Evolutionary conservation across 1,140 invertebrate species (phyloP), one percentile per base, ranked within the genome.

Genomic region (Thrips palmi): DNA sequence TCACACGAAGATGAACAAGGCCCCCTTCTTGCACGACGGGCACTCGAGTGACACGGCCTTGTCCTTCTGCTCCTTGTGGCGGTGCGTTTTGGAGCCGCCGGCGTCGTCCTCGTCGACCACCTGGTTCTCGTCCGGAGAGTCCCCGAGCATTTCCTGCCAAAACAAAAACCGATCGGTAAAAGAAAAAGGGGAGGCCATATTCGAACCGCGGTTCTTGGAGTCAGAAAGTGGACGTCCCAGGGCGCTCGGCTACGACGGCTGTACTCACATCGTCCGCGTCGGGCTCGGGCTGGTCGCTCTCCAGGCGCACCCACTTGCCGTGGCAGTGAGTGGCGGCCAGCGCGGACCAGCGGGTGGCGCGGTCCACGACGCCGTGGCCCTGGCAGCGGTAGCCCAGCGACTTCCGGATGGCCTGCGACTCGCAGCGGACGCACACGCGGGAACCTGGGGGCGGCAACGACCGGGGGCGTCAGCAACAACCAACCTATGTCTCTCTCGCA

Each of bases 271-370:
- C 57, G 22, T 56, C 53, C 31, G 59, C 62, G 51, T 58, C 62
- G 51, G 60, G 66, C 47, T 68, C 68, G 7, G 54, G 60, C 36
- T 60, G 66, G 12, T 67, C 58, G 39, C 51, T 54, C 35, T 64
- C 64, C 8, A 72, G 60, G 14, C 77, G 67, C n/a, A 78, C 53
- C 81, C 81, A 86, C 53, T 84, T 80, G 23, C 82, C 82, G 46
- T 80, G 77, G 55, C 82, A 86, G 44, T 78, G 76, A 7, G 77
- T 71, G 22, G 71, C 71, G 12, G 77, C 69, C 12, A 85, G 61
- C 24, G 77, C 74, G 35, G 72, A 74, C 70, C 78, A 86, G 24
- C 79, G 63, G 12, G 79, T 83, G 37, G 69, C 63, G 46, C 72
- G 67, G 15, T 72, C 62, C 19, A 75, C 67, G 1, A 77, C 77